Base-by-base conservation (phyloP, 2,113 vertebrate species). In the Oryzias curvinotus region DNA sequence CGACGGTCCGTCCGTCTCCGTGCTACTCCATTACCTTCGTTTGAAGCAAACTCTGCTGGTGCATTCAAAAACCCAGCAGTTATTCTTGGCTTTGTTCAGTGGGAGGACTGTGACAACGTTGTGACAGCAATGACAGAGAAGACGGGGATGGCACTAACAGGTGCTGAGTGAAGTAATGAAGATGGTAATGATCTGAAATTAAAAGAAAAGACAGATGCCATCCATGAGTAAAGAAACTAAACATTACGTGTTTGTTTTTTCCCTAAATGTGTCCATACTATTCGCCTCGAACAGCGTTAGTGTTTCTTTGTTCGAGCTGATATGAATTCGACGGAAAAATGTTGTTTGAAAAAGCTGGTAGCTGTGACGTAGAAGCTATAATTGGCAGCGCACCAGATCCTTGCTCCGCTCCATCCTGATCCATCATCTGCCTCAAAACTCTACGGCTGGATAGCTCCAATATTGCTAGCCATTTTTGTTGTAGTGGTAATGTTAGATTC, bases 151-250 rank as follows among this genome's bases (percentile, higher is more conserved):
- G 36, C 7, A 36, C 30, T 72, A 67, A 63, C 28, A 65, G 69
- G 41, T 44, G 45, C 61, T 78, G 77, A 81, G 71, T 77, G 62
- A 41, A 54, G 80, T 85, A 82, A 87, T 81, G 63, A 81, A 55
- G 65, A 48, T 15, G 44, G 69, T 81, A 74, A 78, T 77, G 56
- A 75, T 48, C 52, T 7, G 45, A 47, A n/a, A 47, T 47, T 7
- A 47, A 47, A 47, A 47, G 6, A 17, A 52, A 26, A 5, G 13
- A 18, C n/a, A 61, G n/a, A 42, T 23, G 47, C 23, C 28, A 50
- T 21, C 44, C 7, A 18, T 47, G 45, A 7, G 45, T 7, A 17
- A 47, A 17, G 70, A 55, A 60, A 46, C 44, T 3, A 19, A 51
- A 16, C 17, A 63, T 30, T 21, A 4, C 50, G 47, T 26, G 15